phyloP scores from a whole-genome alignment of 1,140 invertebrate species.

The Aradophagus sp. region DNA sequence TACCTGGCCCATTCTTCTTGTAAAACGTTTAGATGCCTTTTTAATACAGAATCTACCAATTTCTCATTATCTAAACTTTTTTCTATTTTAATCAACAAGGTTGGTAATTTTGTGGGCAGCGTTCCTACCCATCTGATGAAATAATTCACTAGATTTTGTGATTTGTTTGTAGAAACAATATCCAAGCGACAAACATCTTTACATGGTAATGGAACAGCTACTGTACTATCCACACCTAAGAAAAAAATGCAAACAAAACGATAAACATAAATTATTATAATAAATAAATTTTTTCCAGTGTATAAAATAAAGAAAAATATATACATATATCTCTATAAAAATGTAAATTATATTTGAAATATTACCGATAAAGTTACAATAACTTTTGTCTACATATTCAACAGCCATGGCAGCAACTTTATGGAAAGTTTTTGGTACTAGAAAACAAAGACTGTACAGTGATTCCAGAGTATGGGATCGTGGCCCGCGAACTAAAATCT shows the following conservation, averaged over 20 bases:
- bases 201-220: constrained; percentile 71
- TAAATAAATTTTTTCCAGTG: background rate
- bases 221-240: constrained; percentile 68
- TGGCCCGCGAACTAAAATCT: constrained; percentile 70
- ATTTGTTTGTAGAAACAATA: constrained; percentile 66
- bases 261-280: constrained; percentile 7
- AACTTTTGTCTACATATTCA: constrained; percentile 68
- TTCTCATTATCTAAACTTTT: constrained; percentile 72
- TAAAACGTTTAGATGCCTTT: constrained; percentile 69
- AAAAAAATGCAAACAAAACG: no score
- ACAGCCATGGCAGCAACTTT: constrained; percentile 63
- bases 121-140: constrained; percentile 68
- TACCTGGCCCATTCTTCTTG: constrained; percentile 75
- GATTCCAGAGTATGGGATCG: constrained; percentile 62
- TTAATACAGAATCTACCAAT: constrained; percentile 67
- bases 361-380: constrained; percentile 72
- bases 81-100: constrained; percentile 70
- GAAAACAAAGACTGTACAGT: constrained; percentile 68
- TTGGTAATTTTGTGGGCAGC: constrained; percentile 71
- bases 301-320: no score
- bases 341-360: no score
- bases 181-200: constrained; percentile 70
- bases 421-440: constrained; percentile 70
- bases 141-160: constrained; percentile 61
- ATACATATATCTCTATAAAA: no score